Conservation (phyloP, 2,797 vertebrate species). For the Semaprochilodus insignis region DNA sequence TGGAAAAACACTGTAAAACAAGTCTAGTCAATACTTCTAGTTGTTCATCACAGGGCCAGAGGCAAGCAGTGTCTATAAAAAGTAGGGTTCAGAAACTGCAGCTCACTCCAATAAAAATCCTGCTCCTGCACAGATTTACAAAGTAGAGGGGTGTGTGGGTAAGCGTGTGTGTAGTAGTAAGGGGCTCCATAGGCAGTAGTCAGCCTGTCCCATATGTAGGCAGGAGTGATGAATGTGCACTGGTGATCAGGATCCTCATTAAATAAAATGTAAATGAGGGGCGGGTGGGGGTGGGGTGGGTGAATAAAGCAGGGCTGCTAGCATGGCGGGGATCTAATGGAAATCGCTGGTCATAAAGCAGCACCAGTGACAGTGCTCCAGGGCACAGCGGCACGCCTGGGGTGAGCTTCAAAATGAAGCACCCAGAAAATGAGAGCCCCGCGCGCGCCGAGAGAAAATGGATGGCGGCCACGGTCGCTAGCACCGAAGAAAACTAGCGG, state of each 20-base stretch:
- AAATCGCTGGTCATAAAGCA: conserved; percentile 65
- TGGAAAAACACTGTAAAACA: conserved; percentile 29
- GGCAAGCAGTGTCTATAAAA: conserved; percentile 42
- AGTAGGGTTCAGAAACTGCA: conserved; percentile 40
- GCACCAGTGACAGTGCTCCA: conserved; percentile 61
- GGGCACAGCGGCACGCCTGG: conserved; percentile 56
- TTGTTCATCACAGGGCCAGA: conserved; percentile 34
- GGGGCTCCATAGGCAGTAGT: conserved; percentile 43
- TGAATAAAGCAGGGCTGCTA: conserved; percentile 59
- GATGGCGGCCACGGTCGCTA: conserved; percentile 53
- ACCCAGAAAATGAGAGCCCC: conserved; percentile 63
- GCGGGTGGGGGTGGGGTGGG: conserved; percentile 32
- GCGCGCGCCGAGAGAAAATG: conserved; percentile 52
- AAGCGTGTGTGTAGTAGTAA: conserved; percentile 33
- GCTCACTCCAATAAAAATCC: conserved; percentile 51
- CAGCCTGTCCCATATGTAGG: conserved; percentile 56
- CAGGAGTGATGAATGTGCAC: conserved; percentile 67
- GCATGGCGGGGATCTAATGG: conserved; percentile 64
- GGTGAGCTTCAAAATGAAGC: conserved; percentile 66
- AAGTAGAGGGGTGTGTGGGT: conserved; percentile 34
- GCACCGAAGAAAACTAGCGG: conserved; percentile 41
- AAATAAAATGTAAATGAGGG: conserved; percentile 70
- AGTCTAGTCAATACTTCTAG: conserved; percentile 41
- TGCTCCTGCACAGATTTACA: conserved; percentile 44
- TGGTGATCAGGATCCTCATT: conserved; percentile 70